Conservation (phyloP, 2,888 invertebrate species). For the Nycteola revayana region DNA sequence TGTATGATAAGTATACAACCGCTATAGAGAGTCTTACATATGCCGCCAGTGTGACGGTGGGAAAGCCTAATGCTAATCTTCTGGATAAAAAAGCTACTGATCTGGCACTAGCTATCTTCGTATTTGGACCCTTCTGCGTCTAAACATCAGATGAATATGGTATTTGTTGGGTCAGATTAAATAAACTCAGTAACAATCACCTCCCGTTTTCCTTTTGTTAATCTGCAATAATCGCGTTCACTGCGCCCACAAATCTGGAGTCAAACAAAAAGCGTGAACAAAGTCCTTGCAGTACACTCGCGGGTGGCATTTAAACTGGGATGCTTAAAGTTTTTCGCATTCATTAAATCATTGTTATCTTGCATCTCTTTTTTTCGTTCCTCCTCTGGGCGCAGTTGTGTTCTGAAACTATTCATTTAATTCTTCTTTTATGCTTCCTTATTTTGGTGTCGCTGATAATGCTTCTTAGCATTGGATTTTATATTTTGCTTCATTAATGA, state of each 20-base stretch:
- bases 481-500: too few species aligned
- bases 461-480: background rate
- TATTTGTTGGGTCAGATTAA: too few species aligned
- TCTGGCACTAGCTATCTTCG: too few species aligned
- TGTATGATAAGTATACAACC: too few species aligned
- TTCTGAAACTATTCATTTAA: conserved; percentile 35
- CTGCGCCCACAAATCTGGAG: conserved; percentile 11
- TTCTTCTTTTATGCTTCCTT: conserved; percentile 22
- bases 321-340: conserved; percentile 50
- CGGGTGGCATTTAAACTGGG: conserved; percentile 47
- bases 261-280: conserved; percentile 31
- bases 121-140: too few species aligned
- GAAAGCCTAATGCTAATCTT: too few species aligned
- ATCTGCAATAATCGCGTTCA: conserved; percentile 15
- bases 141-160: too few species aligned
- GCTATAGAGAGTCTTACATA: too few species aligned
- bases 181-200: too few species aligned
- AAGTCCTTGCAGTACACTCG: conserved; percentile 40
- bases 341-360: conserved; percentile 68
- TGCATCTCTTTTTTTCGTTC: conserved; percentile 42
- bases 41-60: too few species aligned
- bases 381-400: conserved; percentile 34
- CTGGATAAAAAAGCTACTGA: too few species aligned
- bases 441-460: conserved; percentile 15
- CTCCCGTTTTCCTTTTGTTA: too few species aligned